These are phyloP conservation scores for Hedychridium roseum DNA, from an alignment of 2,888 invertebrate genomes.

Conservation along the genomic window DNA sequence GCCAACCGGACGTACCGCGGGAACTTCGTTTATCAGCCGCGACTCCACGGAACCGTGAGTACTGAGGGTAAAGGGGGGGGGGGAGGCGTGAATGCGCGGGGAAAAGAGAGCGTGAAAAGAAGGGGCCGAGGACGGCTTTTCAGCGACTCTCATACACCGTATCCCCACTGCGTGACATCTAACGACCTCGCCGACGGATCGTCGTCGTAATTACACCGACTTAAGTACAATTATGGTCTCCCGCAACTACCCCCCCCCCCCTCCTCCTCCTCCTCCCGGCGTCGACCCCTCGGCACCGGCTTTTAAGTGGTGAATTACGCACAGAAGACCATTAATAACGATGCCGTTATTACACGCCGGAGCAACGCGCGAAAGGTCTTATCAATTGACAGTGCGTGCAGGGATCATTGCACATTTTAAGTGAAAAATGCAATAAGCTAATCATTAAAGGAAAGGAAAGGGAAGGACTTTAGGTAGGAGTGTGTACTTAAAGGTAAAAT, in stretches of 20 bases:
- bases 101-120: not conserved
- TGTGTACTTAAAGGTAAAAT: too few relatives aligned
- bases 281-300: too few relatives aligned
- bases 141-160: constrained; percentile 1
- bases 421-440: too few relatives aligned
- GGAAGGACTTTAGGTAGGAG: too few relatives aligned
- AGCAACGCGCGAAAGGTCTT: too few relatives aligned
- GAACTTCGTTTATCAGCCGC: constrained; percentile 17
- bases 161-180: constrained; percentile 13
- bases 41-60: too few relatives aligned
- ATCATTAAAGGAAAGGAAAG: too few relatives aligned
- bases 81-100: not conserved
- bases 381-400: too few relatives aligned
- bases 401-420: too few relatives aligned
- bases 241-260: too few relatives aligned
- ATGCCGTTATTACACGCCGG: too few relatives aligned
- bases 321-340: constrained; percentile 22
- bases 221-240: constrained; percentile 22
- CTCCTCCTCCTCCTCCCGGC: too few relatives aligned
- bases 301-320: constrained; percentile 29
- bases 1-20: constrained; percentile 3
- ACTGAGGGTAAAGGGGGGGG: not conserved
- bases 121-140: not conserved
- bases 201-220: constrained; percentile 29
- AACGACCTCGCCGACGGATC: constrained; percentile 17